These are phyloP conservation scores for Hemichromis elongatus DNA, from an alignment of 2,113 vertebrate species.

Conservation along the genomic window DNA sequence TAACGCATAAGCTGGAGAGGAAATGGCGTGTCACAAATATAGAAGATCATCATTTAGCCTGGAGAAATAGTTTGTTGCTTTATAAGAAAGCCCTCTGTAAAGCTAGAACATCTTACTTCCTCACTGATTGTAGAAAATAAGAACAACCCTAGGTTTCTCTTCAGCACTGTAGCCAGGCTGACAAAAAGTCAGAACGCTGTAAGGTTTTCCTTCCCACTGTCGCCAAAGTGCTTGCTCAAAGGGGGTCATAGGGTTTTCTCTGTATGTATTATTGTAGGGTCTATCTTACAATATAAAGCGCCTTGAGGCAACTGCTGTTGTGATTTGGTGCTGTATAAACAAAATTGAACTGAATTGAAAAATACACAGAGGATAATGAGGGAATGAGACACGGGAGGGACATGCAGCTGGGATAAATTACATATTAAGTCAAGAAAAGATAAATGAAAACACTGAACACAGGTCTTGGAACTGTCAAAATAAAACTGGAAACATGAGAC, in stretches of 20 bases:
- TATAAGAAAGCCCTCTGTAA: fast-evolving
- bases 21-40: not conserved
- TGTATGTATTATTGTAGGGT: no score
- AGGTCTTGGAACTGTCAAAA: not conserved
- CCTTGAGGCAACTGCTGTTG: not conserved
- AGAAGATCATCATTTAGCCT: not conserved
- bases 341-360: not conserved
- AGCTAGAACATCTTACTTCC: fast-evolving
- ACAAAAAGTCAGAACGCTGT: fast-evolving
- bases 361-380: not conserved
- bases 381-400: not conserved
- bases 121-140: not conserved
- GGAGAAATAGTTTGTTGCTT: not conserved
- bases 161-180: not conserved
- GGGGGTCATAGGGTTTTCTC: no score
- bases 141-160: not conserved
- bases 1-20: fast-evolving
- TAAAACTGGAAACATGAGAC: not conserved
- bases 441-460: not conserved
- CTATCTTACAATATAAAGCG: no score
- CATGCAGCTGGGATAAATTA: not conserved
- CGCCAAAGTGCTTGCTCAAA: no score
- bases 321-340: not conserved
- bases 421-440: not conserved
- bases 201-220: not conserved